Base-by-base conservation (phyloP, 2,888 invertebrate species). In the Brachypalpus laphriformis region DNA sequence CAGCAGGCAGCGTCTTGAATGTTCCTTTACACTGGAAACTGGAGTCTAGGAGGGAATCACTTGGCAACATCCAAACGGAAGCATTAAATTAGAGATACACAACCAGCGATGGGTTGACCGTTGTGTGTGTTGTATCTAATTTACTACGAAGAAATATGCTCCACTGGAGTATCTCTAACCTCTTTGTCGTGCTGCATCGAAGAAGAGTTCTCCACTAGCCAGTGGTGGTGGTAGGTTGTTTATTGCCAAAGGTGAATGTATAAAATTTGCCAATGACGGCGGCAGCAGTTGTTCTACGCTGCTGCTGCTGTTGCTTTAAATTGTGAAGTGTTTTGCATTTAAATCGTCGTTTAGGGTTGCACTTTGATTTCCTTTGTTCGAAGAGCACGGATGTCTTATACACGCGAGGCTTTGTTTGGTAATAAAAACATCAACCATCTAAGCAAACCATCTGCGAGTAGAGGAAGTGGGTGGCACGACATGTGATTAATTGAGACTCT, bases 311-410 rank as follows among this genome's bases (percentile, higher is more conserved):
- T 74, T 75, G 65, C 75, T 70, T 81, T 85, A 81, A 85, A 85
- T 85, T 85, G 85, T 85, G 81, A 85, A 76, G 81, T 85, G 85
- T 85, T 85, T 85, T 85, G 81, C 85, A 85, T 85, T 85, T 85
- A 85, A 85, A 85, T 81, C 80, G 81, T 63, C 85, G 85, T 85
- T 81, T 85, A 85, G 85, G 85, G 71, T 66, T 81, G 85, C 85
- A 54, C 81, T 76, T 76, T 81, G 66, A 85, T 76, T 76, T 80
- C 65, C 81, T 85, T 83, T 83, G 83, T 83, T 83, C 65, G 59
- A 1, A n/a, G n/a, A 25, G 56, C 28, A 31, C 37, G 56, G 22
- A 63, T 81, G 68, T 49, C 70, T 70, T 65, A 42, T 31, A n/a
- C 22, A 4, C 25, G 25, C 2, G 63, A 59, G 75, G 65, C 40